Conservation (phyloP, 2,797 vertebrate genomes). For the Helicolenus hilgendorfi region DNA sequence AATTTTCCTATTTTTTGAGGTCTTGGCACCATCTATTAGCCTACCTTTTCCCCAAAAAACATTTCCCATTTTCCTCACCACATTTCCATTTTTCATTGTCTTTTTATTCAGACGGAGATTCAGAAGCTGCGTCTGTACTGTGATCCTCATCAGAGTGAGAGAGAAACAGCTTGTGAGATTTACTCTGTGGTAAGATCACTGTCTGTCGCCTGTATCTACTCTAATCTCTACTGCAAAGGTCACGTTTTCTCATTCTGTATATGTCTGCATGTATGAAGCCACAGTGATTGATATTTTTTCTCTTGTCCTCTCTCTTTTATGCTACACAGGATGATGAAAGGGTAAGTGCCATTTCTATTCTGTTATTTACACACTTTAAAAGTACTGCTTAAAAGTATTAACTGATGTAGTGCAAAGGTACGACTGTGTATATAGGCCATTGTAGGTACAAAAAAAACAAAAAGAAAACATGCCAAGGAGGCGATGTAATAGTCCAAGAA, state of each 20-base stretch:
- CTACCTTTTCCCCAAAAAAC: not conserved
- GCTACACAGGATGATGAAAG: slow-evolving; percentile 90
- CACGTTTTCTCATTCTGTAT: not conserved
- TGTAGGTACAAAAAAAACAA: not conserved
- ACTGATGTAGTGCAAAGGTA: not conserved
- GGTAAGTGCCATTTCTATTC: slow-evolving; percentile 78
- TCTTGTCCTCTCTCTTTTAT: slow-evolving; percentile 13
- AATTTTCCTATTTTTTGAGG: too few relatives aligned
- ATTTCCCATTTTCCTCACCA: not conserved
- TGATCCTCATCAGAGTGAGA: slow-evolving; percentile 91
- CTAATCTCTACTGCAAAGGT: not conserved
- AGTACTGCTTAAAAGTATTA: not conserved
- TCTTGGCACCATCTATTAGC: too few relatives aligned
- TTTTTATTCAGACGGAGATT: slow-evolving; percentile 84
- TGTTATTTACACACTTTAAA: not conserved
- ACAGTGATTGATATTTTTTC: not conserved
- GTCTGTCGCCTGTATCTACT: not conserved
- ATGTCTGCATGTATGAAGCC: not conserved
- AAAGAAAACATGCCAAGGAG: accelerated
- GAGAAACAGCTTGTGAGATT: slow-evolving; percentile 93
- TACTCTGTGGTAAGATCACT: slow-evolving; percentile 87
- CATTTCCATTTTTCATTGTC: not conserved
- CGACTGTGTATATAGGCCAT: accelerated
- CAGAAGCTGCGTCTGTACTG: slow-evolving; percentile 93
- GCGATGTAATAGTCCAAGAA: too few relatives aligned